Conservation (phyloP, 2,888 invertebrate species). For the Mythimna albipuncta region DNA sequence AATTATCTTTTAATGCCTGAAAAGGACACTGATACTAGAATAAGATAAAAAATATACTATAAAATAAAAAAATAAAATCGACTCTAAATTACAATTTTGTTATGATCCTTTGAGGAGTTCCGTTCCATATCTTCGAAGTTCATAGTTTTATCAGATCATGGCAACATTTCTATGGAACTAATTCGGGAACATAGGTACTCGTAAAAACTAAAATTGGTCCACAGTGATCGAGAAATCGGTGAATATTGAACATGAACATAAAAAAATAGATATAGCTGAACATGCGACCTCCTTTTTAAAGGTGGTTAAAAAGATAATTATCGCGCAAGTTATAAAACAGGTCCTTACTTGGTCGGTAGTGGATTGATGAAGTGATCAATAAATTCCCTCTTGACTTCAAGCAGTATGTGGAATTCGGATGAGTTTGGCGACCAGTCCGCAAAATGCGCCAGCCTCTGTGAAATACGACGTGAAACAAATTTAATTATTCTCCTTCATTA, state of each 20-base stretch:
- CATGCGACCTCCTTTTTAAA: no score
- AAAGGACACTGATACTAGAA: conserved; percentile 43
- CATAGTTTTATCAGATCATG: no score
- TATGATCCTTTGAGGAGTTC: no score
- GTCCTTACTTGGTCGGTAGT: conserved; percentile 89
- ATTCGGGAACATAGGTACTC: no score
- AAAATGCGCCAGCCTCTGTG: conserved; percentile 92
- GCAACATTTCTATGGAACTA: no score
- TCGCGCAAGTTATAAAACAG: conserved; percentile 38
- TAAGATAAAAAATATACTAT: conserved; percentile 34
- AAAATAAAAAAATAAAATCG: no score
- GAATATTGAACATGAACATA: no score
- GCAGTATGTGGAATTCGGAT: conserved; percentile 93
- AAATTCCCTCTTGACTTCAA: conserved; percentile 93
- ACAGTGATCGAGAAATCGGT: no score
- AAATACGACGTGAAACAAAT: conserved; percentile 72
- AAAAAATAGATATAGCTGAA: no score
- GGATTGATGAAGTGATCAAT: conserved; percentile 92
- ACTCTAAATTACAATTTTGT: no score
- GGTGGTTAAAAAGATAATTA: conserved; percentile 51
- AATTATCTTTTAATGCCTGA: not conserved
- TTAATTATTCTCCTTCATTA: conserved; percentile 75
- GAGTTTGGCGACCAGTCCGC: conserved; percentile 94
- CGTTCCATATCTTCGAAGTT: no score
- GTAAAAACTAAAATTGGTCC: no score